Percentiles rank a stretch among this genome's conserved stretches.
phyloP scores from a whole-genome alignment of 2,113 vertebrate genomes.

The Brachionichthys hirsutus region DNA sequence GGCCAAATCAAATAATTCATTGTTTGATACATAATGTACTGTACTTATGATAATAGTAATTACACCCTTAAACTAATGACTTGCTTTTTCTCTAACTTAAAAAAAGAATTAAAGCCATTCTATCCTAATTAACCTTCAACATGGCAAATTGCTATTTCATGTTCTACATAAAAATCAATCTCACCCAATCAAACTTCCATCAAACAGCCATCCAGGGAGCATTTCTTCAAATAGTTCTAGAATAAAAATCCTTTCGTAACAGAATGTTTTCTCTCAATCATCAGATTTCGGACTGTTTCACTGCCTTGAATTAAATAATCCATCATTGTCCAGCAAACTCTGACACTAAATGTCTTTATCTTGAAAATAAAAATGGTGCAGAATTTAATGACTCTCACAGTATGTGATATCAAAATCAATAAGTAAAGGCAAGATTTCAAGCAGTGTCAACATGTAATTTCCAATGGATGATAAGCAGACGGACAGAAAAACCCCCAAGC shows the following conservation, averaged over 20 bases:
- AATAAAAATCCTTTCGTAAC: conserved; percentile 10
- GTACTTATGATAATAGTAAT: neutral
- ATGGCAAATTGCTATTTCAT: conserved; percentile 24
- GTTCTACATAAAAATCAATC: conserved; percentile 7
- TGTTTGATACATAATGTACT: neutral
- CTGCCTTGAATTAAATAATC: too few relatives aligned
- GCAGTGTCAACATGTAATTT: conserved; percentile 57
- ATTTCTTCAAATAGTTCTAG: neutral
- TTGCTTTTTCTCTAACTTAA: too few relatives aligned
- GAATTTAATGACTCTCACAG: conserved; percentile 3
- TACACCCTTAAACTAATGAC: neutral
- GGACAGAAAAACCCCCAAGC: conserved; percentile 48
- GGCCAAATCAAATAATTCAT: too few relatives aligned
- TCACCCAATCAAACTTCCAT: neutral
- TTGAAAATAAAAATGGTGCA: neutral
- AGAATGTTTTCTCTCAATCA: too few relatives aligned
- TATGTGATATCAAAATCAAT: conserved; percentile 61
- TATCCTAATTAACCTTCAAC: conserved; percentile 3
- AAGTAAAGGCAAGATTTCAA: conserved; percentile 45
- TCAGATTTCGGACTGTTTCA: too few relatives aligned
- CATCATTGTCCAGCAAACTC: conserved; percentile 15
- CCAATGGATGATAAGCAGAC: conserved; percentile 55
- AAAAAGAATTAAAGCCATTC: conserved; percentile 1
- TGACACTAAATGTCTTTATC: conserved; percentile 31
- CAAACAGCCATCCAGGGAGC: neutral